phyloP scores from a whole-genome alignment of 1,140 invertebrate genomes.

The Hestina assimilis region DNA sequence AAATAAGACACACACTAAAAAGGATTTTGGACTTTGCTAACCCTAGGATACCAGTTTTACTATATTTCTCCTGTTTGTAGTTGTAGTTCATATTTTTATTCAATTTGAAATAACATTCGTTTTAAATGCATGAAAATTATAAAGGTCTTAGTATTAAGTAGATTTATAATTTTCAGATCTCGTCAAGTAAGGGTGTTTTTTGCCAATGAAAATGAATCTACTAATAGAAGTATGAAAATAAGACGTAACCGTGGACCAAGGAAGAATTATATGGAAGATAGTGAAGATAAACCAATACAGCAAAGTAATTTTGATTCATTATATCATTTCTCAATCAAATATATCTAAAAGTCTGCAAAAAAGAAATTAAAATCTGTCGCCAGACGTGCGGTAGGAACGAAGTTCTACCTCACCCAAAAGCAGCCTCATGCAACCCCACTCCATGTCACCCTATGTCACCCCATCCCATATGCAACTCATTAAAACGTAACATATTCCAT shows the following conservation, averaged over 20 bases:
- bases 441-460: no score
- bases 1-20: no score
- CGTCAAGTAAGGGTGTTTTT: conserved; percentile 75
- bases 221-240: conserved; percentile 60
- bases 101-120: no score
- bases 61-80: not conserved
- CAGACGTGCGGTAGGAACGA: no score
- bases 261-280: conserved; percentile 77
- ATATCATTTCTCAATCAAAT: no score
- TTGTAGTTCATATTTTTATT: not conserved
- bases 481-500: no score
- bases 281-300: conserved; percentile 75
- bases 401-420: no score
- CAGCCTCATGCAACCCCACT: no score
- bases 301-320: conserved; percentile 50
- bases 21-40: no score
- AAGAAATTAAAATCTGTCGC: not conserved
- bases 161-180: conserved; percentile 48
- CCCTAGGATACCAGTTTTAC: not conserved
- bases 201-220: conserved; percentile 63
- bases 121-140: no score
- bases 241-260: conserved; percentile 56
- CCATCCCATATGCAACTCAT: no score
- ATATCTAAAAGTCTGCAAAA: no score
- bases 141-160: not conserved